Conservation (phyloP, 2,888 invertebrate species). For the Blastobasis lacticolella region DNA sequence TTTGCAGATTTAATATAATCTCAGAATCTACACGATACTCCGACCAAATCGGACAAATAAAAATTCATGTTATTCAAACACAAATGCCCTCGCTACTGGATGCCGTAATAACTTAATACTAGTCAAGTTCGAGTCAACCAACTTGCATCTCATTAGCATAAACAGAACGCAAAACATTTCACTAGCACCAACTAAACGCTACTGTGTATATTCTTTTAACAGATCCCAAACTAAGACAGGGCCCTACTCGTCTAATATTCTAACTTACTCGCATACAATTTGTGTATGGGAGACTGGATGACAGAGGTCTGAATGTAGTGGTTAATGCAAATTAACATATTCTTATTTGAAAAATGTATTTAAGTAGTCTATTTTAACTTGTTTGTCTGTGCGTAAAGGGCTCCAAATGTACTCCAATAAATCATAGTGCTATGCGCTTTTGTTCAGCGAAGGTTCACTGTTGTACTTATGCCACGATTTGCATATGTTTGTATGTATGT, state of each 20-base stretch:
- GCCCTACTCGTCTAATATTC: too few species aligned
- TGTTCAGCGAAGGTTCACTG: too few species aligned
- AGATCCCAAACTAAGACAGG: not conserved
- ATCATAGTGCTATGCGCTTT: constrained; percentile 21
- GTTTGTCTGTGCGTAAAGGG: constrained; percentile 43
- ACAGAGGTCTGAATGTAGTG: constrained; percentile 4
- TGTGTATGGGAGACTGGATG: constrained; percentile 7
- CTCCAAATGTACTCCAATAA: constrained; percentile 33
- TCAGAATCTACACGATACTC: too few species aligned
- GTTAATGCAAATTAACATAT: constrained; percentile 35
- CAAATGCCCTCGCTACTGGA: not conserved
- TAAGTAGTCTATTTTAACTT: constrained; percentile 51
- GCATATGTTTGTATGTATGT: too few species aligned
- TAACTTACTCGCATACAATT: not conserved
- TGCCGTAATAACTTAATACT: not conserved
- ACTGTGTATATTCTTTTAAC: constrained; percentile 18
- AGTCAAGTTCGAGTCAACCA: too few species aligned
- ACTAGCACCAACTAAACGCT: constrained; percentile 23
- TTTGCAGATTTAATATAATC: too few species aligned
- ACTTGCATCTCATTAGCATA: constrained; percentile 26
- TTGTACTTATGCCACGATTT: too few species aligned
- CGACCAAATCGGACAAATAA: too few species aligned
- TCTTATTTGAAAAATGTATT: constrained; percentile 50
- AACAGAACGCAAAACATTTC: constrained; percentile 22
- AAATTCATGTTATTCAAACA: not conserved